Conservation (phyloP, 2,888 invertebrate genomes). For the Trimorus sp. region DNA sequence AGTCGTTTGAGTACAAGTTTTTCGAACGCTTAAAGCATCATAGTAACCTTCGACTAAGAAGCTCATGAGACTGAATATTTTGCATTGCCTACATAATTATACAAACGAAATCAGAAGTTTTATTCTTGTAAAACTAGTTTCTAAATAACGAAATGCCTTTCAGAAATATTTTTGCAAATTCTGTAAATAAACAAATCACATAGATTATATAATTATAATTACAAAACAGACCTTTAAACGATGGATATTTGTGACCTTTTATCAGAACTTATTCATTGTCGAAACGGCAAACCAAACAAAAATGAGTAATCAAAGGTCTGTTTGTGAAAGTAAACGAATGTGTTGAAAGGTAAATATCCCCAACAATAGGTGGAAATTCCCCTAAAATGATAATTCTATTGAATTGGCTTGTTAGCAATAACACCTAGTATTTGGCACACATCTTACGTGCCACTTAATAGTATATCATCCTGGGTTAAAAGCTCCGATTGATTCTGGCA, state of each 20-base stretch:
- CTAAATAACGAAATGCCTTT: slow-evolving; percentile 48
- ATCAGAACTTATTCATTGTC: too few species aligned
- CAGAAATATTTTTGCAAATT: slow-evolving; percentile 29
- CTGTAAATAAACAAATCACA: slow-evolving; percentile 35
- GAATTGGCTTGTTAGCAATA: too few species aligned
- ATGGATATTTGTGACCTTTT: background rate
- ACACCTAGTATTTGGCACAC: too few species aligned
- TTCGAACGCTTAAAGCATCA: slow-evolving; percentile 30
- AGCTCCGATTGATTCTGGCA: too few species aligned
- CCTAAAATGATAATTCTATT: too few species aligned
- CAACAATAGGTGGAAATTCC: too few species aligned
- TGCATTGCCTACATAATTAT: slow-evolving; percentile 49
- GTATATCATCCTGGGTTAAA: too few species aligned
- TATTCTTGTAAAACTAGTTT: slow-evolving; percentile 57
- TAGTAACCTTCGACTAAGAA: slow-evolving; percentile 39
- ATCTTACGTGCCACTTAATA: too few species aligned
- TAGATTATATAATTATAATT: slow-evolving; percentile 6
- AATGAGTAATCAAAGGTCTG: too few species aligned
- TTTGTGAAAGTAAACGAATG: too few species aligned
- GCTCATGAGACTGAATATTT: slow-evolving; percentile 60
- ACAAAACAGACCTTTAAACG: background rate
- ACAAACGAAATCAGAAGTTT: slow-evolving; percentile 41
- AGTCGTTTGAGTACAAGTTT: slow-evolving; percentile 35
- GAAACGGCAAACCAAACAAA: background rate
- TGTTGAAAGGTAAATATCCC: too few species aligned